Base-by-base conservation (phyloP, 1,140 invertebrate species). In the Sinonovacula constricta region DNA sequence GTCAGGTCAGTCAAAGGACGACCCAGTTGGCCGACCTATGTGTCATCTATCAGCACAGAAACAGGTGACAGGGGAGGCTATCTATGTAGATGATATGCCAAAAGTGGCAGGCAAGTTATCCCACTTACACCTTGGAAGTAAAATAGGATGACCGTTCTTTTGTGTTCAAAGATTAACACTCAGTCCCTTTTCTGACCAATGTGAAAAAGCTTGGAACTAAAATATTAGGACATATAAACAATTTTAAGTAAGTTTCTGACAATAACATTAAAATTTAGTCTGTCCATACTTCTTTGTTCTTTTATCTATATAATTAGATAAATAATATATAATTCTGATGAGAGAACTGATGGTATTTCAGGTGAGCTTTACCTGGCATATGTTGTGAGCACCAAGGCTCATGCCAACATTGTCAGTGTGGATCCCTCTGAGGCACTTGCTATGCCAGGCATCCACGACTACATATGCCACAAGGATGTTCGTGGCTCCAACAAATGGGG, bases 1-100 rank as follows among this genome's bases (percentile, higher is more conserved):
- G 18, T 88, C 93, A 14, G 91, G 92, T 59, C 94, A 95, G 88
- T 88, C 91, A 15, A 83, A 86, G 12, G 91, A 90, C 31, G 95
- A 98, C 92, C 91, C 94, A n/a, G 93, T 99, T 26, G 96, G 97
- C 0, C 92, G 94, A 77, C 95, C 97, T 0, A 92, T 97, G 33
- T 92, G 94, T 0, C 97, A 99, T 87, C 84, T 93, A 1, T 96
- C 96, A 22, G 97, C 95, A 0, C 91, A 94, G 7, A 97, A 98
- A 89, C 97, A 99, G 92, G 95, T 95, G 0, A 95, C 96, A 4
- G 97, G 97, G 14, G 97, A 98, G 92, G 97, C 97, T 4, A 91
- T 96, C 45, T 99, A 98, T 88, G 94, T 95, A 81, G 97, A 98
- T 90, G 98, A 99, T 87, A 94, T 97, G 75, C 96, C 96, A n/a